A percentile compares a stretch with the other conserved stretches of the same genome.
These are phyloP conservation scores for Cossypha dichroa DNA, from an alignment of 2,797 vertebrate genomes.

Conservation along the genomic window DNA sequence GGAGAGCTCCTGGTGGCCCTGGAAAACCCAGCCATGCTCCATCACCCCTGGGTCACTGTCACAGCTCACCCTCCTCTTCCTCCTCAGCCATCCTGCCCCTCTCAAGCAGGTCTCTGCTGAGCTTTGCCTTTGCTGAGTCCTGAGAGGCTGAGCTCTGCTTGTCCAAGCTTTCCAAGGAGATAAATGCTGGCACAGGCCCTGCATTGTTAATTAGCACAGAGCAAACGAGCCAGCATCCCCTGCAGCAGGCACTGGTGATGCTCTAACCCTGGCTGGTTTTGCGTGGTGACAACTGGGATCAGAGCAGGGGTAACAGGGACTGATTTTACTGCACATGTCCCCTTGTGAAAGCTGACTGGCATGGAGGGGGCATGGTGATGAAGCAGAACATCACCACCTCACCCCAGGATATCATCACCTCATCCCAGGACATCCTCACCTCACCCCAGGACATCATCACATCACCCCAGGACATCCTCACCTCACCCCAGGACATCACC, in stretches of 20 bases:
- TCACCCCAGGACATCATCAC: too few species aligned
- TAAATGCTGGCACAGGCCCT: not conserved
- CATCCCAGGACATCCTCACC: too few species aligned
- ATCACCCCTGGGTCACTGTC: rapidly evolving
- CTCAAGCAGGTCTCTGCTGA: not conserved
- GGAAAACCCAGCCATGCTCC: not conserved
- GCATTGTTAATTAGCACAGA: not conserved
- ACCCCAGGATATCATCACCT: not conserved
- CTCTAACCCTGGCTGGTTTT: rapidly evolving
- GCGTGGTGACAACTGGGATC: not conserved
- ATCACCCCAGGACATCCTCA: too few species aligned
- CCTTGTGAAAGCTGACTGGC: not conserved
- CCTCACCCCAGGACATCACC: not conserved
- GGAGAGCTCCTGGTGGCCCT: not conserved
- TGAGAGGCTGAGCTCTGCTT: not conserved
- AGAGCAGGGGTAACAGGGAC: not conserved
- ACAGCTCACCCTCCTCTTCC: not conserved
- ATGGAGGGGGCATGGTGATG: rapidly evolving
- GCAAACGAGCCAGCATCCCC: not conserved
- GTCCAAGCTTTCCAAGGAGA: not conserved
- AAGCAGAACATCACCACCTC: not conserved
- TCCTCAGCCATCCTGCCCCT: rapidly evolving
- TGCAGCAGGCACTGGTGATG: not conserved
- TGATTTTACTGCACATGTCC: not conserved
- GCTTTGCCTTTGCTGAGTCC: not conserved